Conservation (phyloP, 2,888 invertebrate genomes). For the Limnephilus auricula region DNA sequence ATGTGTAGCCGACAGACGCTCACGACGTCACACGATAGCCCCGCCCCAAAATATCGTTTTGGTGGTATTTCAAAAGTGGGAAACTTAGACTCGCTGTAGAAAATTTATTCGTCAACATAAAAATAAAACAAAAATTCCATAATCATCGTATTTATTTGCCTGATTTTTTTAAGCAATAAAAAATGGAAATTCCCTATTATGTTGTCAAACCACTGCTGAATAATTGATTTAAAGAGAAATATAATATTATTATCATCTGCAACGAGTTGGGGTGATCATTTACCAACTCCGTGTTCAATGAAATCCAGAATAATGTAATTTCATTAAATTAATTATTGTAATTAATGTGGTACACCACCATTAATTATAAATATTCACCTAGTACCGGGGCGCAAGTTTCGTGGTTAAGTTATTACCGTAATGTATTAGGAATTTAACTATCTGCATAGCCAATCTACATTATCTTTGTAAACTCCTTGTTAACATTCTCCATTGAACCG, state of each 20-base stretch:
- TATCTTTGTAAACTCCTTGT: neutral
- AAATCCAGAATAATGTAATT: neutral
- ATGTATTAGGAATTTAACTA: neutral
- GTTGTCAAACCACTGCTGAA: no score
- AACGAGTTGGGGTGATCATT: neutral
- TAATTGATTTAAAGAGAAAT: neutral
- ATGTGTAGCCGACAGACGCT: no score
- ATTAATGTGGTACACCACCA: neutral
- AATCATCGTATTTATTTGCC: no score
- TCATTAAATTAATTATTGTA: neutral
- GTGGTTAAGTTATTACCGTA: neutral
- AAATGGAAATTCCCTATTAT: no score
- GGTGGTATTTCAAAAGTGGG: no score
- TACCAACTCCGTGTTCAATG: neutral
- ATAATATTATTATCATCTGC: neutral
- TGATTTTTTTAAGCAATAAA: no score
- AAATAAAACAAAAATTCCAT: no score
- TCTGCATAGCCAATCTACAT: slow-evolving; percentile 2
- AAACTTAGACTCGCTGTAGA: no score
- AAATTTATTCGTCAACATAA: no score
- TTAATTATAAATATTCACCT: neutral
- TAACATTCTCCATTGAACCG: neutral
- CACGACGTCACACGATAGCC: no score
- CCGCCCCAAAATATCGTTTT: no score
- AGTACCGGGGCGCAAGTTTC: neutral